Percentiles rank a stretch among this genome's conserved stretches.
These are phyloP conservation scores for Clavelina lepadiformis DNA, from an alignment of 23 tunicate species.

Conservation along the genomic window DNA sequence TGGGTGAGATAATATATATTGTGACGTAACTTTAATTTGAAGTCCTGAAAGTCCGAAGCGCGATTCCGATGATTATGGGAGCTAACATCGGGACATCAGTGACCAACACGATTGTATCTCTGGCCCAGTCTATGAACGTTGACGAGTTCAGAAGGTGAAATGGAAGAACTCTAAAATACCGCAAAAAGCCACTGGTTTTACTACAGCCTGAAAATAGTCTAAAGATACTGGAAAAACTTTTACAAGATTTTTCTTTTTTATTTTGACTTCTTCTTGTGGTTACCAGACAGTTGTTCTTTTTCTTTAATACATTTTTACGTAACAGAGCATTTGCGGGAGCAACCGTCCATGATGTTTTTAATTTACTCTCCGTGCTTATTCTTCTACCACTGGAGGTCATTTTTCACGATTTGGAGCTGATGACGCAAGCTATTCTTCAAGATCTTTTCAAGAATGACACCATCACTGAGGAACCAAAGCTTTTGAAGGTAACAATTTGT, in stretches of 20 bases:
- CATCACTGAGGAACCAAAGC: too few species aligned
- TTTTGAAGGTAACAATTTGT: too few species aligned
- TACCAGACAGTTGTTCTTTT: neutral
- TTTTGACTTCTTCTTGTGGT: neutral
- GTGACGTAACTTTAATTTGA: slow-evolving; percentile 1
- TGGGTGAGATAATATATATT: neutral
- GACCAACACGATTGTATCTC: slow-evolving; percentile 78
- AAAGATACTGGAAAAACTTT: too few species aligned
- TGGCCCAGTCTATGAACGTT: slow-evolving; percentile 65
- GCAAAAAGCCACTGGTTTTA: too few species aligned
- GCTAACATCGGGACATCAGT: slow-evolving; percentile 88
- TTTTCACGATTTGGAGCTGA: slow-evolving; percentile 39
- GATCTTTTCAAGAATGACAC: too few species aligned
- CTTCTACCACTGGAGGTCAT: slow-evolving; percentile 73
- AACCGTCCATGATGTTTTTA: slow-evolving; percentile 87
- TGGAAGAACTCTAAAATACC: too few species aligned
- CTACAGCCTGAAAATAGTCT: too few species aligned
- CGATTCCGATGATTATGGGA: slow-evolving; percentile 87
- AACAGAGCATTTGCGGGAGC: slow-evolving; percentile 84
- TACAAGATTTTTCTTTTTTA: too few species aligned
- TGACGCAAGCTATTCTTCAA: slow-evolving; percentile 43
- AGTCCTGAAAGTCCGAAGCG: slow-evolving; percentile 56
- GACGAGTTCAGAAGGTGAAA: slow-evolving; percentile 64
- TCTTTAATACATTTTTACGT: neutral
- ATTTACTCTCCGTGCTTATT: slow-evolving; percentile 54